phyloP scores from a whole-genome alignment of 2,888 invertebrate species.

The Heliconius ethilla region DNA sequence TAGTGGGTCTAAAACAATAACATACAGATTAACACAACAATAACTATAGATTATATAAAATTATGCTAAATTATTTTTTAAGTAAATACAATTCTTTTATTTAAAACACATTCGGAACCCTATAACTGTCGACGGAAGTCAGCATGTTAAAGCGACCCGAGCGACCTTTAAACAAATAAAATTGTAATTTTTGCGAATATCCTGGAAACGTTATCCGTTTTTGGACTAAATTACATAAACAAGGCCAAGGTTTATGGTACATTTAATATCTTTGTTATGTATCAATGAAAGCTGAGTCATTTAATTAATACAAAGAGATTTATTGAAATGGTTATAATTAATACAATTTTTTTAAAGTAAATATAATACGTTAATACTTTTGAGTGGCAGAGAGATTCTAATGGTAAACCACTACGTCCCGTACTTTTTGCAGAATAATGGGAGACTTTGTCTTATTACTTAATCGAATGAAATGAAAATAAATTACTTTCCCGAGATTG shows the following conservation, averaged over 20 bases:
- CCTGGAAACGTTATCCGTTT: slow-evolving; percentile 29
- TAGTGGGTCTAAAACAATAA: no score
- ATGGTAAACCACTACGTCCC: no score
- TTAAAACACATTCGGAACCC: background rate
- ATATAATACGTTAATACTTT: no score
- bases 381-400: background rate
- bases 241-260: slow-evolving; percentile 22
- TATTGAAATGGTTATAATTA: background rate
- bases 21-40: no score
- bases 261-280: slow-evolving; percentile 7
- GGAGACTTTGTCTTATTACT: no score
- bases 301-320: background rate
- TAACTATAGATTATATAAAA: no score
- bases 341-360: background rate
- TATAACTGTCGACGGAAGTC: slow-evolving; percentile 27
- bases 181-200: slow-evolving; percentile 28
- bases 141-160: slow-evolving; percentile 15
- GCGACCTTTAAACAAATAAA: slow-evolving; percentile 18
- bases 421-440: no score
- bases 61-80: no score
- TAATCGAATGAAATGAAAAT: no score
- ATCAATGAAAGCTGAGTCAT: slow-evolving; percentile 9
- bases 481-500: background rate
- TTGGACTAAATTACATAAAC: slow-evolving; percentile 30
- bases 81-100: background rate